Conservation (phyloP, 2,797 vertebrate genomes). For the Salmo trutta region DNA sequence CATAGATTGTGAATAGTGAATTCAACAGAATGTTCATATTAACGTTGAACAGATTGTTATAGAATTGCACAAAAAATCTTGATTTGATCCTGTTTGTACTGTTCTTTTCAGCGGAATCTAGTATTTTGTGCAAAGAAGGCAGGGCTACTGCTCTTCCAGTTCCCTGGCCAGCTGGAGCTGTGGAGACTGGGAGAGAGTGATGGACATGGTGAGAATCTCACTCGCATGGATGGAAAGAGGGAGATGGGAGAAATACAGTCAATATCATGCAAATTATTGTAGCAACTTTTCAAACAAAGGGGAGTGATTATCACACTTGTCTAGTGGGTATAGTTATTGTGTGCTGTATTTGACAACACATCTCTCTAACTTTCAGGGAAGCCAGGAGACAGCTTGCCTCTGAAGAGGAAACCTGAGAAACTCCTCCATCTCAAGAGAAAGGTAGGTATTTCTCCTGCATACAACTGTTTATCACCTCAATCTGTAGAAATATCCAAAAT, state of each 20-base stretch:
- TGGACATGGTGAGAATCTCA: slow-evolving; percentile 73
- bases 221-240: not conserved
- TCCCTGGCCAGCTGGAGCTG: slow-evolving; percentile 86
- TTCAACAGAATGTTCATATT: not conserved
- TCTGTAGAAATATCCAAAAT: not conserved
- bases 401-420: slow-evolving; percentile 86
- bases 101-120: slow-evolving; percentile 72
- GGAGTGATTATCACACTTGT: not conserved
- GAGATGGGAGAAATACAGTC: not conserved
- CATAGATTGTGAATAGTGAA: not conserved
- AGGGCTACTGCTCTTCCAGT: slow-evolving; percentile 91
- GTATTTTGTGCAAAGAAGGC: slow-evolving; percentile 85
- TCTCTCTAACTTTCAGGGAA: slow-evolving; percentile 66
- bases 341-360: not conserved
- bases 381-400: slow-evolving; percentile 79
- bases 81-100: not conserved
- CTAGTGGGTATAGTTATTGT: not conserved
- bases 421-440: slow-evolving; percentile 90
- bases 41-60: not conserved
- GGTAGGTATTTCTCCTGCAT: slow-evolving; percentile 68
- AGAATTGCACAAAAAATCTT: not conserved
- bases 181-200: slow-evolving; percentile 89
- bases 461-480: too few relatives aligned
- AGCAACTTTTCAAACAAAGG: too few relatives aligned
- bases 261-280: not conserved